Base-by-base conservation (phyloP, 2,888 invertebrate genomes). In the Sympetrum striolatum region DNA sequence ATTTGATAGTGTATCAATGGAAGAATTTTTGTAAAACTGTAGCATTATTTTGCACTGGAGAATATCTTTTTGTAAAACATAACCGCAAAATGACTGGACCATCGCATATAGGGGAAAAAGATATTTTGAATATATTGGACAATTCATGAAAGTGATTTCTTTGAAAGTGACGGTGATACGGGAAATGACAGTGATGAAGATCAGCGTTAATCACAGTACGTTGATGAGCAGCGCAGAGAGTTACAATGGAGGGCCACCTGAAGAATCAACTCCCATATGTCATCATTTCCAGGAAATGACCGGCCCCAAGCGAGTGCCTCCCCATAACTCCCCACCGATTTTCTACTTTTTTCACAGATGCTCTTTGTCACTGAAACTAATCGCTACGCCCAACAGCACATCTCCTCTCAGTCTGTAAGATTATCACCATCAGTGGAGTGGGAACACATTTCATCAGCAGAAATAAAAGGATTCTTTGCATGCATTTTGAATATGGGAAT, bases 81-180 rank as follows among this genome's bases (percentile, higher is more conserved):
- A 80, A 80, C 31, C 80, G 31, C 80, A 80, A 25, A 80, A 31
- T 80, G 80, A 35, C 80, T 80, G 80, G 18, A 53, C 53, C 53
- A 53, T 53, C 53, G 53, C 53, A 53, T 53, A 53, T 53, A 53
- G 53, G 53, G 53, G 31, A 80, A 80, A 80, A 80, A 80, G 80
- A 80, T 80, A 80, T 80, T 80, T 80, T 80, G 80, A 80, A 80
- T 80, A 80, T 80, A 80, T 80, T 80, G 31, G 80, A 80, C 31
- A 31, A 80, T 80, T 80, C 80, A 80, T 80, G 80, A 10, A 31
- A 14, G 25, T 80, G 80, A 25, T 80, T 80, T 35, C n/a, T 80
- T 31, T n/a, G 2, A 31, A 80, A 80, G 80, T 80, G 80, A 80
- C 31, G 31, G n/a, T 80, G 80, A 80, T 3, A 15, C 10, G 4